phyloP scores from a whole-genome alignment of 2,888 invertebrate genomes.

The Apotomis turbidana region DNA sequence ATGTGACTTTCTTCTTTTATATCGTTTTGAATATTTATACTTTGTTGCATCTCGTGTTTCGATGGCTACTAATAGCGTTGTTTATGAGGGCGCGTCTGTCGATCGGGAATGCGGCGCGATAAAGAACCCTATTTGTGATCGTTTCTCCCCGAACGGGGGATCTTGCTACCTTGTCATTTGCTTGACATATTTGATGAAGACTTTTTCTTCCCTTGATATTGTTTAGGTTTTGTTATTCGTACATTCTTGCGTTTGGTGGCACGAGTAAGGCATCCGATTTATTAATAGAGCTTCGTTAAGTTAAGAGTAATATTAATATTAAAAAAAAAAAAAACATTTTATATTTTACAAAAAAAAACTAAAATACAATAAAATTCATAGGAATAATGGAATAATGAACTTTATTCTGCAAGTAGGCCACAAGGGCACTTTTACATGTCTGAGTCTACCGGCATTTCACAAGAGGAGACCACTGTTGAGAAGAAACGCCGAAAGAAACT shows the following conservation, averaged over 20 bases:
- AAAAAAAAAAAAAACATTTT: too few relatives aligned
- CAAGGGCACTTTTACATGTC: too few relatives aligned
- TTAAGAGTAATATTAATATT: too few relatives aligned
- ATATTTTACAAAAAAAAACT: too few relatives aligned
- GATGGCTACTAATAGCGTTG: constrained; percentile 36
- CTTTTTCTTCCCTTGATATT: constrained; percentile 12
- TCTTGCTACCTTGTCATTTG: constrained; percentile 11
- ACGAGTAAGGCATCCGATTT: not conserved
- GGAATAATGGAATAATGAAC: too few relatives aligned
- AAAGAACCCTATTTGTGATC: constrained; percentile 27
- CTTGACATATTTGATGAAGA: constrained; percentile 25
- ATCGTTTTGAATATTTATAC: constrained; percentile 31
- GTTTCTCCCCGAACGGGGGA: constrained; percentile 10
- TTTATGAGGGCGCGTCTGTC: constrained; percentile 30
- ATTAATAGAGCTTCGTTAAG: too few relatives aligned
- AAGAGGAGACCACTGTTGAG: too few relatives aligned
- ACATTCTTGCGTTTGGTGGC: not conserved
- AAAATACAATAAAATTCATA: too few relatives aligned
- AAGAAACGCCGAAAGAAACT: too few relatives aligned
- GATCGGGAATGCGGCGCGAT: constrained; percentile 15
- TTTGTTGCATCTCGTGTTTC: constrained; percentile 22
- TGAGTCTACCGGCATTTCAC: too few relatives aligned
- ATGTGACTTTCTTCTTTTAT: constrained; percentile 27
- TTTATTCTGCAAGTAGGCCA: too few relatives aligned
- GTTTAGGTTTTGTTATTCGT: not conserved